phyloP scores from a whole-genome alignment of 2,113 vertebrate genomes.

The Mustela lutreola region DNA sequence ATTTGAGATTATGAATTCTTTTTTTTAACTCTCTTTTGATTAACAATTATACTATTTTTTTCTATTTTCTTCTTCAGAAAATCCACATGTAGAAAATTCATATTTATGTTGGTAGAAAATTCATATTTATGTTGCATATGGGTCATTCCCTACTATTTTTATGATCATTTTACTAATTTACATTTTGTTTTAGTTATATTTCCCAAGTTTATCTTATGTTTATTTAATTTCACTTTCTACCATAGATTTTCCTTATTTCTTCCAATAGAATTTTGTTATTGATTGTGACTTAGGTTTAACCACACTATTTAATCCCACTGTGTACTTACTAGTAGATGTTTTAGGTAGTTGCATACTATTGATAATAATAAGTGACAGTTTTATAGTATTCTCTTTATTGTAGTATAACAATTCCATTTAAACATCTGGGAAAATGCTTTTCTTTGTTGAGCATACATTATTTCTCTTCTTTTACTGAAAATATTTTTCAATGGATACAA shows the following conservation, averaged over 20 bases:
- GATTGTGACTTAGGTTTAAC: background rate
- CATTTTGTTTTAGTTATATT: background rate
- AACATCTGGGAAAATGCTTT: background rate
- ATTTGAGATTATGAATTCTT: background rate
- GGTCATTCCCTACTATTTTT: background rate
- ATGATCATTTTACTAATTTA: conserved; percentile 14
- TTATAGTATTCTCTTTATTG: background rate
- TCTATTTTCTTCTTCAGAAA: background rate
- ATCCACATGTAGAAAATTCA: background rate
- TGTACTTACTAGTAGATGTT: background rate
- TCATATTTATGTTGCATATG: background rate
- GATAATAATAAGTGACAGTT: background rate
- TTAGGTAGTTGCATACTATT: background rate
- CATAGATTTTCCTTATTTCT: background rate
- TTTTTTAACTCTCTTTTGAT: background rate
- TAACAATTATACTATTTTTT: background rate
- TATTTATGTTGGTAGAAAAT: background rate
- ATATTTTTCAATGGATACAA: background rate
- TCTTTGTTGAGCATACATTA: background rate
- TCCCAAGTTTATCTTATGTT: background rate
- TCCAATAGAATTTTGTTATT: background rate
- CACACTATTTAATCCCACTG: background rate
- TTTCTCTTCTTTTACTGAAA: background rate
- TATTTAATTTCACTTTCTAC: background rate
- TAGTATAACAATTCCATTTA: background rate